Evolutionary conservation across 2,797 vertebrate genomes (phyloP), one percentile per base, ranked within the genome.

Genomic region (Ammospiza maritima): DNA sequence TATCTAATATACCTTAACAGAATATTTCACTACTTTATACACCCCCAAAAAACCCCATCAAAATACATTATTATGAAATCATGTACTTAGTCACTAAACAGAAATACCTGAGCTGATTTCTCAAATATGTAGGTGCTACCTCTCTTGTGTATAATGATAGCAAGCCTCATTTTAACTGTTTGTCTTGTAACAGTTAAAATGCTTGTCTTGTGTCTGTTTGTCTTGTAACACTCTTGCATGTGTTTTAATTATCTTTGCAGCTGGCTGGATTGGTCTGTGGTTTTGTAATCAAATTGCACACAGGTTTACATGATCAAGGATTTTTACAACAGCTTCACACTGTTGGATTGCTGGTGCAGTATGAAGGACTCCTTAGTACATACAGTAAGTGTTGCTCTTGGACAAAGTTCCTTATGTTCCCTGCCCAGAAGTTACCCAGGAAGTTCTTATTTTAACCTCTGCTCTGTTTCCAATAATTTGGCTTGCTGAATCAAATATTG

Each of bases 331-430:
- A 99, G 96, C 99, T 99, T 77, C 98, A 99, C 81, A 98, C 98
- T 1, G 99, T 99, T 71, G 99, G 99, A 26, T 94, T 99, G 91
- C 96, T 99, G 14, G 99, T 99, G 60, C 99, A 99, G 76, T 99
- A 99, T 77, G 99, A 99, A 98, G 99, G 99, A 86, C 98, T 99
- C 38, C 99, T 99, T 69, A 99, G 99, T 93, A 99, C 99, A 1
- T 99, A 99, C 58, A 99, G 99, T 99, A 97, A 99, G 99, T 99
- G 96, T 67, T 48, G 20, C 16, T 38, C 48, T 48, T 53, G 50
- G 12, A 38, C 26, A 10, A 22, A 50, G 21, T 62, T 72, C 44
- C 38, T 67, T 36, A 18, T 17, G 12, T 27, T 19, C 32, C 16
- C 16, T 45, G 50, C 70, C 51, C 61, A 69, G 64, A 72, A 62